Percentiles rank a stretch among this genome's conserved stretches.
phyloP scores from a whole-genome alignment of 2,888 invertebrate genomes.

The Epistrophella euchroma region DNA sequence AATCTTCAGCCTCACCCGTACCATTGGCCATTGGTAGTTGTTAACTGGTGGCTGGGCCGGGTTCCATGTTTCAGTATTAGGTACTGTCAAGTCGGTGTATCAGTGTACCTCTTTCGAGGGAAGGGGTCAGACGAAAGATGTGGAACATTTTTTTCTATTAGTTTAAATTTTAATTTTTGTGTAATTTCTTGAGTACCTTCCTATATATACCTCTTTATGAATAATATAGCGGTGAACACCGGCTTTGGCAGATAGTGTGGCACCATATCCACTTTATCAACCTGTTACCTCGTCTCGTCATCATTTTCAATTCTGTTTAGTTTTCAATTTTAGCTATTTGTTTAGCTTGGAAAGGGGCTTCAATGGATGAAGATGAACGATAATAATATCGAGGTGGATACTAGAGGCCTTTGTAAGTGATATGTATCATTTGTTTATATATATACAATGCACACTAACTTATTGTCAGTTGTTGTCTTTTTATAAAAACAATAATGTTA shows the following conservation, averaged over 20 bases:
- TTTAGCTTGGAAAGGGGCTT: conserved; percentile 63
- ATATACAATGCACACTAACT: too few species aligned
- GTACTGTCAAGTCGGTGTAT: conserved; percentile 25
- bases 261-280: conserved; percentile 51
- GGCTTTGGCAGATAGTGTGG: conserved; percentile 64
- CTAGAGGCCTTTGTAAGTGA: conserved; percentile 53
- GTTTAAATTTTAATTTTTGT: conserved; percentile 56
- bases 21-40: conserved; percentile 38
- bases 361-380: conserved; percentile 46
- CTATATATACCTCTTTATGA: conserved; percentile 19
- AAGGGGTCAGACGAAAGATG: conserved; percentile 40
- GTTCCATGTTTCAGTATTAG: conserved; percentile 1
- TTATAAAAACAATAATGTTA: background rate
- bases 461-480: background rate
- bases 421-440: conserved; percentile 50
- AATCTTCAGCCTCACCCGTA: conserved; percentile 42
- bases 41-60: conserved; percentile 17
- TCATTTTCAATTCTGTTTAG: conserved; percentile 59
- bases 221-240: conserved; percentile 61
- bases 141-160: conserved; percentile 38
- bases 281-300: conserved; percentile 43
- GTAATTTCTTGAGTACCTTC: conserved; percentile 59
- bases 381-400: conserved; percentile 36
- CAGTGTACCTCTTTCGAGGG: conserved; percentile 36
- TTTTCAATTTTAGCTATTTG: conserved; percentile 68